phyloP scores from a whole-genome alignment of 2,797 vertebrate species.

The Hephaestus fuliginosus region DNA sequence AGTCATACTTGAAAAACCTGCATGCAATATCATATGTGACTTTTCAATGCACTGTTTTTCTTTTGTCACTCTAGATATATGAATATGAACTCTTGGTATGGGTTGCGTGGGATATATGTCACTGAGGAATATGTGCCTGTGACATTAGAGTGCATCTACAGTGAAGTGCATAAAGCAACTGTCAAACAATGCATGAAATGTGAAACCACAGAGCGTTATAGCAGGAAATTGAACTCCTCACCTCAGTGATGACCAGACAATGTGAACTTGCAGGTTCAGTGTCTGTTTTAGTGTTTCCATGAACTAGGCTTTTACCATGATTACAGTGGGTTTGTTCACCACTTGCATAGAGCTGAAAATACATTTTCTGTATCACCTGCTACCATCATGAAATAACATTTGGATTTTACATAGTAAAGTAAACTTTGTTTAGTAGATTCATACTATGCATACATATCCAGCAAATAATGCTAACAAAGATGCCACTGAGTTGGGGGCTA shows the following conservation, averaged over 20 bases:
- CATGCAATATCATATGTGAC: neutral
- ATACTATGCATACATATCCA: neutral
- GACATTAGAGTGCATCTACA: neutral
- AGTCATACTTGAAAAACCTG: no score
- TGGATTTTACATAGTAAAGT: neutral
- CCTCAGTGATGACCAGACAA: neutral
- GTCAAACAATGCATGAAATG: constrained; percentile 11
- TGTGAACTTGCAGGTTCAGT: neutral
- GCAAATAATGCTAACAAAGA: neutral
- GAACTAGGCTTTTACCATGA: neutral
- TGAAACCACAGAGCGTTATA: constrained; percentile 3
- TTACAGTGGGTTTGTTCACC: constrained; percentile 3
- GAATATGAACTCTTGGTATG: neutral
- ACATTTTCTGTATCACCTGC: neutral
- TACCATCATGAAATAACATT: neutral
- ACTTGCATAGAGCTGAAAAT: neutral
- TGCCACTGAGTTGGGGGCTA: constrained; percentile 19
- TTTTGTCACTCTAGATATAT: neutral
- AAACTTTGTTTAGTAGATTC: neutral
- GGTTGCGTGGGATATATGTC: neutral
- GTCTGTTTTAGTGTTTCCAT: neutral
- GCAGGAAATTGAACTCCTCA: neutral
- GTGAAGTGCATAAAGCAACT: neutral
- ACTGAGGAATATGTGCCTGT: constrained; percentile 1
- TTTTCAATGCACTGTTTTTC: neutral